Evolutionary conservation across 1,140 invertebrate genomes (phyloP).

Genomic region (Coptotermes formosanus): DNA sequence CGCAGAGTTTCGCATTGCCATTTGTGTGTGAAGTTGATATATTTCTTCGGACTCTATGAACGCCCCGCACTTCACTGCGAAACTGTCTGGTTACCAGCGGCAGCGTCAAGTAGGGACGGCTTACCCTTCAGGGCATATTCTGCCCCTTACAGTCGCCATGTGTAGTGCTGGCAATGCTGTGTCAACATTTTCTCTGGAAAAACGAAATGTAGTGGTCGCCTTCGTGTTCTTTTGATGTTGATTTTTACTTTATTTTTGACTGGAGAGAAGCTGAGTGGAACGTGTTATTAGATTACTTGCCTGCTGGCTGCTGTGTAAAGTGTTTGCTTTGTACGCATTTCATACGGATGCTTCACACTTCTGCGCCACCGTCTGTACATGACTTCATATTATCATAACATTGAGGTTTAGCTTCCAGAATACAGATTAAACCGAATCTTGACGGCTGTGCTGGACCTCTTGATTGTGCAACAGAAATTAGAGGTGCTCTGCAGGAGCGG

Average conservation of each 20-base stretch:
- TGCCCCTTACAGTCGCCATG: neutral
- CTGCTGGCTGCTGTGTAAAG: neutral
- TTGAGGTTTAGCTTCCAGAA: neutral
- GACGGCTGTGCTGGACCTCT: no score
- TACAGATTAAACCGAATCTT: no score
- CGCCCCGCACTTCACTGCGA: neutral
- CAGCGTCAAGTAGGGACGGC: no score
- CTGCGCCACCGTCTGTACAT: neutral
- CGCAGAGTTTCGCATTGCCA: no score
- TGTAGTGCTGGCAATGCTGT: neutral
- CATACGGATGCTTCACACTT: no score
- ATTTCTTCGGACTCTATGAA: neutral
- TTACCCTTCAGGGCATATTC: neutral
- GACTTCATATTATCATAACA: neutral
- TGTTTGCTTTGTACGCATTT: neutral
- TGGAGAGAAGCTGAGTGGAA: neutral
- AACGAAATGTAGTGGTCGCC: neutral
- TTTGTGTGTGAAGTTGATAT: no score
- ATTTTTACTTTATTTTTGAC: neutral
- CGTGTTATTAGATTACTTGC: neutral
- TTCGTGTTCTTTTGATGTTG: conserved; percentile 3
- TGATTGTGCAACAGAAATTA: no score
- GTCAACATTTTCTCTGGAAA: neutral
- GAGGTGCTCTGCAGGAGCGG: no score
- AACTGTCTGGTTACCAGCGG: neutral